Evolutionary conservation across 2,888 invertebrate genomes (phyloP), one percentile per base, ranked within the genome.

Genomic region (Athalia cordata): DNA sequence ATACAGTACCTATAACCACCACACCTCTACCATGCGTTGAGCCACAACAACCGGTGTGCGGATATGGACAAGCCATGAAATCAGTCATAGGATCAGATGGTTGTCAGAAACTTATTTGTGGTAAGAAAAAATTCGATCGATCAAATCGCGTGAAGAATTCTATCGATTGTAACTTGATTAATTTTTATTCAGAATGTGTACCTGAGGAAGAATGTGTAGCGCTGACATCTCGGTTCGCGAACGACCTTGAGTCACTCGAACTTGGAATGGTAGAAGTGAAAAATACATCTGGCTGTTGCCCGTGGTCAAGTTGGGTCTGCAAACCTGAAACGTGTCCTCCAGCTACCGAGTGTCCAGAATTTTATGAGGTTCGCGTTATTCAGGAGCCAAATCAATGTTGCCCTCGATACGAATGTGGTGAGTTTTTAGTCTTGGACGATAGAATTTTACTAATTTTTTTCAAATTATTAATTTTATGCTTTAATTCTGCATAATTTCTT

Each of bases 71-170:
- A 89, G 92, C 93, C 6, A 92, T 94, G 83, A 96, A 95, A 86
- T 90, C 94, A 79, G 93, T 93, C 83, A 93, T 91, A 0, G 93
- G 92, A 50, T 81, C 92, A 0, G 92, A 94, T 83, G 95, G 94
- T 5, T 96, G 96, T 89, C 93, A 93, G 52, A 93, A 94, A 83
- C 95, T 94, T 81, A 92, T 95, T 80, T 96, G 96, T 85, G 93
- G 95, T 95, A 87, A 89, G 92, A 85, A 86, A 29, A 7, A 45
- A 9, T 64, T 3, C 0, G 9, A 64, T 50, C n/a, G 43, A 5
- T 59, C n/a, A 50, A 5, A 55, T 4, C 29, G 5, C 45, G 45
- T 29, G 43, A 9, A 3, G 29, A 47, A 79, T 77, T 52, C 9
- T 3, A 13, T 45, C 43, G 13, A 65, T 64, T 9, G 66, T 29